A percentile compares a stretch with the other conserved stretches of the same genome.
Conservation (phyloP, 2,888 invertebrate genomes). For the Standfussiana lucernea region DNA sequence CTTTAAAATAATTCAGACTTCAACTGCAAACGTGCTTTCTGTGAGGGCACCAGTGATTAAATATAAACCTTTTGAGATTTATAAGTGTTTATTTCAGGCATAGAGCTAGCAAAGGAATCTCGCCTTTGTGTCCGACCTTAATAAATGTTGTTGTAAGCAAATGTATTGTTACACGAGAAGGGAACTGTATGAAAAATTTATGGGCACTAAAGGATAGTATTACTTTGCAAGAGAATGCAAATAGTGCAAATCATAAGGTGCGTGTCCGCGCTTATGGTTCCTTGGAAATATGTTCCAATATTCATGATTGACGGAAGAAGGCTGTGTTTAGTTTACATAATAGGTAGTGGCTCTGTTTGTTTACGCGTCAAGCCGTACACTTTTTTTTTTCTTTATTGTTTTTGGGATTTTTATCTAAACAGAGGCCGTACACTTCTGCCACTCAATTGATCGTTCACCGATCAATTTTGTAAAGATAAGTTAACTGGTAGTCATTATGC, state of each 20-base stretch:
- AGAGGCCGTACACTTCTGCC: conserved; percentile 14
- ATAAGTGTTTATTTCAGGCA: conserved; percentile 87
- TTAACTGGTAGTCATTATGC: conserved; percentile 8
- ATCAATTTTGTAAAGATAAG: conserved; percentile 39
- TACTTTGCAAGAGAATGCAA: conserved; percentile 69
- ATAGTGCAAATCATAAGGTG: conserved; percentile 67
- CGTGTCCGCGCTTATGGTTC: conserved; percentile 42
- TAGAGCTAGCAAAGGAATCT: conserved; percentile 71
- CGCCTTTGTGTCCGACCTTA: conserved; percentile 80
- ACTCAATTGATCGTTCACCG: conserved; percentile 14
- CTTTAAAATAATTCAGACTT: conserved; percentile 87
- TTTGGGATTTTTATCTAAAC: too few relatives aligned
- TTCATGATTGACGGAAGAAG: conserved; percentile 51
- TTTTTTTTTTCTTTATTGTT: too few relatives aligned
- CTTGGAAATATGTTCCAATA: conserved; percentile 46
- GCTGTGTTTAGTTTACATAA: conserved; percentile 38
- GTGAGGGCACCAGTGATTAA: conserved; percentile 87
- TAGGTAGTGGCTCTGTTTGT: conserved; percentile 26
- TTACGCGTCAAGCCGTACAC: conserved; percentile 10
- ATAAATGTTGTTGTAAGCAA: conserved; percentile 85
- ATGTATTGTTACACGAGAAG: conserved; percentile 81
- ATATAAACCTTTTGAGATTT: conserved; percentile 87
- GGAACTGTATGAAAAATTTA: conserved; percentile 81
- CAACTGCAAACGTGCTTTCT: conserved; percentile 85
- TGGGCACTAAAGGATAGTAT: conserved; percentile 71